Percentiles rank a stretch among this genome's conserved stretches.
phyloP scores from a whole-genome alignment of 2,113 vertebrate species.

The Pyxicephalus adspersus region DNA sequence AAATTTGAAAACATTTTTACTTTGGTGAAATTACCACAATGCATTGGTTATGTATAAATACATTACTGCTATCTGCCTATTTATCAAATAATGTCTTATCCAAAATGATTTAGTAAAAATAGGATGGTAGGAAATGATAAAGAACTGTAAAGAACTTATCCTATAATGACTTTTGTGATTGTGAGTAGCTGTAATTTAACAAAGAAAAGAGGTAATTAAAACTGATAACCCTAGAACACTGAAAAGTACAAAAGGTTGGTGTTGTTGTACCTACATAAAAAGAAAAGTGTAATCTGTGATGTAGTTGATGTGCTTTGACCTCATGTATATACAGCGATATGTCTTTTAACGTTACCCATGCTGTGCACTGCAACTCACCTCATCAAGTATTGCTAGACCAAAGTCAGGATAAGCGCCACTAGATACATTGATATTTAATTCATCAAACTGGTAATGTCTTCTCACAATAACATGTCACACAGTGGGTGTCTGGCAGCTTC shows the following conservation, averaged over 20 bases:
- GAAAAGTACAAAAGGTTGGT: background rate
- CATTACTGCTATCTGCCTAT: too few species aligned
- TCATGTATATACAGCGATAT: background rate
- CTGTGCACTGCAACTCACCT: conserved; percentile 20
- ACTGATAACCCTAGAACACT: background rate
- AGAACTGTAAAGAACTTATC: background rate
- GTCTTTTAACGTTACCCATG: conserved; percentile 26
- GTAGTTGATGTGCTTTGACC: conserved; percentile 37
- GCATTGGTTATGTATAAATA: too few species aligned
- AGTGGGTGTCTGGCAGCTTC: conserved; percentile 34
- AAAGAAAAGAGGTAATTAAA: background rate
- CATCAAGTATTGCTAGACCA: conserved; percentile 26
- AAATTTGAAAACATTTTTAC: too few species aligned
- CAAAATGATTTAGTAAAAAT: too few species aligned
- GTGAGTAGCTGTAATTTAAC: background rate
- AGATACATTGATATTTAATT: conserved; percentile 52
- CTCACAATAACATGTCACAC: conserved; percentile 46
- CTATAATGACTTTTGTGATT: background rate
- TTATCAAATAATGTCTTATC: too few species aligned
- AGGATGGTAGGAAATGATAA: too few species aligned
- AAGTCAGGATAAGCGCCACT: conserved; percentile 14
- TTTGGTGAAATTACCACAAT: too few species aligned
- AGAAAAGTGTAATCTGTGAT: background rate
- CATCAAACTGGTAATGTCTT: conserved; percentile 41
- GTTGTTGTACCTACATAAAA: background rate